These are phyloP conservation scores for Amiota minor DNA, from an alignment of 2,888 invertebrate genomes.

Conservation along the genomic window DNA sequence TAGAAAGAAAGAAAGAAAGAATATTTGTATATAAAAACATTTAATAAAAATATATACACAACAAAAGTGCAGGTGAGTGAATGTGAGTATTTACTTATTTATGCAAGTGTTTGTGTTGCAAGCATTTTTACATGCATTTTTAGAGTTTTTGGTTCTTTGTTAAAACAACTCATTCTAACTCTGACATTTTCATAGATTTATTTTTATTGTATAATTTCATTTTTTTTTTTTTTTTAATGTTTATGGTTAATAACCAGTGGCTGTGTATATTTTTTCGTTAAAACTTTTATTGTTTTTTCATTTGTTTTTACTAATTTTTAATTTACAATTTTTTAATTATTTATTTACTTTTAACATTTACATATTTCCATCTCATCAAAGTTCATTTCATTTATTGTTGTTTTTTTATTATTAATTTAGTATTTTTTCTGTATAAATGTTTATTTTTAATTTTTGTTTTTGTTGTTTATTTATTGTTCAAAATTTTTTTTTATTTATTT, in stretches of 20 bases:
- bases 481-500: conserved; percentile 38
- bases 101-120: not conserved
- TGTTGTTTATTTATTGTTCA: not conserved
- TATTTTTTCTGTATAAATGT: not conserved
- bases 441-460: not conserved
- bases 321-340: not conserved
- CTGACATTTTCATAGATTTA: too few species aligned
- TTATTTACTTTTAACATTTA: too few species aligned
- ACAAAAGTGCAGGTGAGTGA: too few species aligned
- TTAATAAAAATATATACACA: conserved; percentile 5
- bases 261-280: not conserved
- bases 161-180: too few species aligned
- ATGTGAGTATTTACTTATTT: not conserved
- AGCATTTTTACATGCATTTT: too few species aligned
- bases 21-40: too few species aligned
- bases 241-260: not conserved
- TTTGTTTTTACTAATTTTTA: conserved; percentile 7
- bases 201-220: too few species aligned
- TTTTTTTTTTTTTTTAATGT: not conserved
- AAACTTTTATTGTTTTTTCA: not conserved
- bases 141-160: too few species aligned
- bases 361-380: too few species aligned
- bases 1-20: not conserved
- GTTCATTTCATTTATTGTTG: too few species aligned
- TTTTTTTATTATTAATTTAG: too few species aligned